phyloP scores from a whole-genome alignment of 2,888 invertebrate genomes.

The Coremacera marginata region DNA sequence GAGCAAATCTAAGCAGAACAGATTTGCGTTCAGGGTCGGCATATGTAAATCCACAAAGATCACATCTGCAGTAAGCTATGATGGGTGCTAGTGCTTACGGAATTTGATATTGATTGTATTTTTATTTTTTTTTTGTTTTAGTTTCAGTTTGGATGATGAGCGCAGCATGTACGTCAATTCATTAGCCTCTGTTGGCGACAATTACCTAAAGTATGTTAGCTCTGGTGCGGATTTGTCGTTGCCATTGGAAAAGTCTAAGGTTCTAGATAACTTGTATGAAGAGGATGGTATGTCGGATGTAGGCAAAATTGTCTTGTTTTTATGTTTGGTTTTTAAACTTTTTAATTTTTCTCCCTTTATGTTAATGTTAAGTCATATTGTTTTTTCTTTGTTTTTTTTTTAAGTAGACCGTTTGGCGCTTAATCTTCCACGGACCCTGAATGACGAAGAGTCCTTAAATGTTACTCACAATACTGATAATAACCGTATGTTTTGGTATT shows the following conservation, averaged over 20 bases:
- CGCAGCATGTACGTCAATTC: slow-evolving; percentile 56
- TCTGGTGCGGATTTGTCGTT: slow-evolving; percentile 65
- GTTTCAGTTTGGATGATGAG: slow-evolving; percentile 53
- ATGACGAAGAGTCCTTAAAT: slow-evolving; percentile 7
- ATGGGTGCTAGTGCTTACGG: slow-evolving; percentile 31
- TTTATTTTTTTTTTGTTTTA: slow-evolving; percentile 15
- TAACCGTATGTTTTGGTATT: slow-evolving; percentile 22
- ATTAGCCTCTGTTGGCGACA: slow-evolving; percentile 53
- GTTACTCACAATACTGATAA: neutral
- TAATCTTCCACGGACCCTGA: slow-evolving; percentile 1
- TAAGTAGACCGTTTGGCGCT: neutral
- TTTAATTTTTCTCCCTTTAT: neutral
- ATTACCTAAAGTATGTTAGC: slow-evolving; percentile 60
- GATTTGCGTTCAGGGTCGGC: neutral
- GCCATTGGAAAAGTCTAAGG: slow-evolving; percentile 63
- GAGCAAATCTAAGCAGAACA: neutral
- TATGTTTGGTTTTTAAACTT: neutral
- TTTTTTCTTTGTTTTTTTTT: neutral
- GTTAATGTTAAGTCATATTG: neutral
- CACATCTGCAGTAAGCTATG: slow-evolving; percentile 46
- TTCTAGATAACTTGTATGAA: slow-evolving; percentile 62
- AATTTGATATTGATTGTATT: slow-evolving; percentile 17
- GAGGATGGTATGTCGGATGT: slow-evolving; percentile 61
- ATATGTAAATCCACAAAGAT: slow-evolving; percentile 31
- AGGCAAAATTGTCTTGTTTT: neutral